A percentile compares a stretch with the other conserved stretches of the same genome.
Conservation (phyloP, 2,113 vertebrate species). For the Anarrhichthys ocellatus region DNA sequence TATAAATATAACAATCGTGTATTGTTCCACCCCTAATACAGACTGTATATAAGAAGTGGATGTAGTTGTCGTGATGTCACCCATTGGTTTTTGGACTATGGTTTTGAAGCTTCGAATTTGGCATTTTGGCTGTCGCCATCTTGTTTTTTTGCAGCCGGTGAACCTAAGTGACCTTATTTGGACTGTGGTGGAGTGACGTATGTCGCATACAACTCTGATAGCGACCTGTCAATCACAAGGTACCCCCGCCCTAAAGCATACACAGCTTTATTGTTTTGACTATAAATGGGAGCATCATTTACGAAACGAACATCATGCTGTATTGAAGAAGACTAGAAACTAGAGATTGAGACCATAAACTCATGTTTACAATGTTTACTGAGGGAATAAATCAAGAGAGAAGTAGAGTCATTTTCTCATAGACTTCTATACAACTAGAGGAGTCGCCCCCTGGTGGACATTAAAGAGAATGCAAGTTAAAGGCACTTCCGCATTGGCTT, state of each 20-base stretch:
- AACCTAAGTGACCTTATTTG: not conserved
- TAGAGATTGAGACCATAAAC: not conserved
- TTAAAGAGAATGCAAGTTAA: not conserved
- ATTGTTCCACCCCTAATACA: too few relatives aligned
- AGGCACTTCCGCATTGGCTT: not conserved
- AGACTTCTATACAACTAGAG: not conserved
- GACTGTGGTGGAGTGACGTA: not conserved
- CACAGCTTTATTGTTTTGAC: not conserved
- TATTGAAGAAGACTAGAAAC: too few relatives aligned
- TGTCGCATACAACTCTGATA: not conserved
- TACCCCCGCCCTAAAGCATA: not conserved
- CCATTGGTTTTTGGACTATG: too few relatives aligned
- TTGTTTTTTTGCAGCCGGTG: not conserved
- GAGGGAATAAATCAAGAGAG: not conserved
- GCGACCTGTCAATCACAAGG: not conserved
- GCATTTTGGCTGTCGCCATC: too few relatives aligned
- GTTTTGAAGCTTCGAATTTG: too few relatives aligned
- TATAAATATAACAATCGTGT: too few relatives aligned
- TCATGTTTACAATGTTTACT: not conserved
- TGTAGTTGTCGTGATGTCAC: not conserved
- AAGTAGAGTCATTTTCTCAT: not conserved
- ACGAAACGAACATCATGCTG: too few relatives aligned
- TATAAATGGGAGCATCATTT: not conserved
- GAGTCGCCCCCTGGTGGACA: not conserved
- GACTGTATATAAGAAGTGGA: not conserved